Evolutionary conservation across 2,113 vertebrate genomes (phyloP), one percentile per base, ranked within the genome.

Genomic region (Sula dactylatra): DNA sequence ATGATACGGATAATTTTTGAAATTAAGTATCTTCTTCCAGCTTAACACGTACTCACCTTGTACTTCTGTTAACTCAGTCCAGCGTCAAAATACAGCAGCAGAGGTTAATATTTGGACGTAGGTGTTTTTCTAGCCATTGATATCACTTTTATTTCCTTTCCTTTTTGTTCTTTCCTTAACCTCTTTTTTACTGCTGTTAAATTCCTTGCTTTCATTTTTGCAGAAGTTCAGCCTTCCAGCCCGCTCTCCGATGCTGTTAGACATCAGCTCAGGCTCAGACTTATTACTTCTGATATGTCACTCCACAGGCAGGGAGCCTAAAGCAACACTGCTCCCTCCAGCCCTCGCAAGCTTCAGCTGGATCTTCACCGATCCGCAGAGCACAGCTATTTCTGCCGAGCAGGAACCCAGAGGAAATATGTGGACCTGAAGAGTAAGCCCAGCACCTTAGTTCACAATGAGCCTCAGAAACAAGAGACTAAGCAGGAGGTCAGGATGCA

Each of bases 201-300:
- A 97, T 96, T 97, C 95, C 84, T 97, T 50, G 86, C 93, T 91
- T 94, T 95, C 93, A 88, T 89, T 94, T 96, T 73, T 93, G 93
- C 84, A 93, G 86, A n/a, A 92, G 95, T 89, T 95, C 66, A 94
- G 94, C 91, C 91, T 95, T 87, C 96, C 95, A 97, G 84, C 83
- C 94, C 3, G 0, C 74, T 93, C 91, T 54, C 91, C 38, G 0
- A 93, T 50, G 92, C 89, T 94, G 86, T 91, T 93, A 94, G 95
- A 96, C 95, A 94, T 94, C 91, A 94, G 91, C 71, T 87, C 70
- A 18, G 83, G 84, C 95, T 96, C 93, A 97, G 93, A 97, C 93
- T 97, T 97, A 95, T 95, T 93, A 69, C 89, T 97, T 85, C 93
- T 97, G 96, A 97, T 96, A 94, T 96, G 96, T 97, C 95, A 85